These are phyloP conservation scores for Drosophila watanabei DNA, from an alignment of 1,140 invertebrate genomes.

Conservation along the genomic window DNA sequence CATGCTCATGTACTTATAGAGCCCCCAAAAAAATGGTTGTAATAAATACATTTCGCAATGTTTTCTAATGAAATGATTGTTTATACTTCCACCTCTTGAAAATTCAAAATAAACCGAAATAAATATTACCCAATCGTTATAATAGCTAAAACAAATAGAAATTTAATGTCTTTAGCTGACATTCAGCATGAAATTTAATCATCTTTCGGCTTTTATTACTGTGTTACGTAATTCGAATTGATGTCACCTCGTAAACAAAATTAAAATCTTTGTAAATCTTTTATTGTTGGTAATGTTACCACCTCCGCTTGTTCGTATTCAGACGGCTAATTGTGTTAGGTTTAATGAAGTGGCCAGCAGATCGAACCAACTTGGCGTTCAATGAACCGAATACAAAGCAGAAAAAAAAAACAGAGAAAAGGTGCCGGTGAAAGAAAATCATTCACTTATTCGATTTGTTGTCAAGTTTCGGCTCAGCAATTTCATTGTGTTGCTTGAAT, in stretches of 20 bases:
- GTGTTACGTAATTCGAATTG: conserved; percentile 17
- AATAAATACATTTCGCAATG: not conserved
- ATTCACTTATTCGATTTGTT: conserved; percentile 49
- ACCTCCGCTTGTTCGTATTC: conserved; percentile 42
- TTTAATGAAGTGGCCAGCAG: conserved; percentile 46
- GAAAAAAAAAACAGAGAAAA: conserved; percentile 13
- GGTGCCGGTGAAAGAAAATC: conserved; percentile 29
- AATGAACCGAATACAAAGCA: conserved; percentile 49
- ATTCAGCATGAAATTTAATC: not conserved
- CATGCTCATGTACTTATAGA: not conserved
- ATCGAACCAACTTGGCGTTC: conserved; percentile 30
- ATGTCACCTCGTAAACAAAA: conserved; percentile 25
- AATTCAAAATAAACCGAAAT: not conserved
- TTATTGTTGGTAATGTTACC: conserved; percentile 19
- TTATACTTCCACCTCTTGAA: not conserved
- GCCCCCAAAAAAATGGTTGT: not conserved
- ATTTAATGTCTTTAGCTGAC: not conserved
- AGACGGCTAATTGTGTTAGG: conserved; percentile 42
- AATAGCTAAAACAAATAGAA: conserved; percentile 14
- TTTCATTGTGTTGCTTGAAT: conserved; percentile 8
- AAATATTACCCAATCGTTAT: not conserved
- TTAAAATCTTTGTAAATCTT: conserved; percentile 9
- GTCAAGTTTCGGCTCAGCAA: conserved; percentile 38
- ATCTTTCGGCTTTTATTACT: not conserved
- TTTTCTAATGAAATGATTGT: not conserved